Conservation (phyloP, 2,888 invertebrate species). For the Amiota mariae region DNA sequence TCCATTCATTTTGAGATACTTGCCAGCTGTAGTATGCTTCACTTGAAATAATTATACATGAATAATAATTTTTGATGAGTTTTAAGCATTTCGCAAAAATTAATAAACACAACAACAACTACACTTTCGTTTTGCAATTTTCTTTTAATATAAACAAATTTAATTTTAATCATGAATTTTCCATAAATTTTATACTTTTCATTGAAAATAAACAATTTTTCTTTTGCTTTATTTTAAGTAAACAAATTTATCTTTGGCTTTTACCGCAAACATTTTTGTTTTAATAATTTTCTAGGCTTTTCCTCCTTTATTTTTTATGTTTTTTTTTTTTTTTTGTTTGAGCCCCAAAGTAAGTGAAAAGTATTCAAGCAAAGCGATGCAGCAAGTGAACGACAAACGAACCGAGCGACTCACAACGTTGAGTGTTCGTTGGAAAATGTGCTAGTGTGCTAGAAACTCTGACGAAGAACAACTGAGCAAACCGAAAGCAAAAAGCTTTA, state of each 20-base stretch:
- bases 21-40: constrained; percentile 13
- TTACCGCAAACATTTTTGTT: neutral
- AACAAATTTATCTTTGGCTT: neutral
- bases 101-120: too few relatives aligned
- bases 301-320: neutral
- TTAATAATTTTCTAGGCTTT: neutral
- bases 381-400: too few relatives aligned
- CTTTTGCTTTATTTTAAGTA: neutral
- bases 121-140: neutral
- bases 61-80: neutral
- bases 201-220: neutral
- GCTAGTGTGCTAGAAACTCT: constrained; percentile 11
- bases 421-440: constrained; percentile 22
- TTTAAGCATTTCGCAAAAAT: too few relatives aligned
- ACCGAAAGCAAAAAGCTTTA: neutral
- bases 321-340: neutral
- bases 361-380: too few relatives aligned
- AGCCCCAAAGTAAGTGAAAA: neutral
- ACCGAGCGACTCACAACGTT: constrained; percentile 8
- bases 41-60: neutral
- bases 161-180: too few relatives aligned
- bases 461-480: constrained; percentile 2
- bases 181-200: too few relatives aligned
- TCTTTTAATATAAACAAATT: neutral
- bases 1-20: neutral